These are phyloP conservation scores for Himalopsyche japonica DNA, from an alignment of 2,888 invertebrate genomes.

Conservation along the genomic window DNA sequence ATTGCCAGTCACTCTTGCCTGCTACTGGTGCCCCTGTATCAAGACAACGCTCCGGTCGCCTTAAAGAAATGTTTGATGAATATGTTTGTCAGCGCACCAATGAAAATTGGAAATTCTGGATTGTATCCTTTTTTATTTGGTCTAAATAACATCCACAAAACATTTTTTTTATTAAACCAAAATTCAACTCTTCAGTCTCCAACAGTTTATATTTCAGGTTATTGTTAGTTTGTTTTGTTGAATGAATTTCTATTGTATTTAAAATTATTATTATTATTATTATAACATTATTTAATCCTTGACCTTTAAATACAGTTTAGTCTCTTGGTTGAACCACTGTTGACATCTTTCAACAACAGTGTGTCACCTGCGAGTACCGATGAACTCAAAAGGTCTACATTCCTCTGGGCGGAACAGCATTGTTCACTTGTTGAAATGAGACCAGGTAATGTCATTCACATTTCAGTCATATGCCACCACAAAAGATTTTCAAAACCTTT, in stretches of 20 bases:
- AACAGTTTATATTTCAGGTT: no score
- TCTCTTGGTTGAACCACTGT: slow-evolving; percentile 84
- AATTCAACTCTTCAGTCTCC: no score
- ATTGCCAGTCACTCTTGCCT: slow-evolving; percentile 92
- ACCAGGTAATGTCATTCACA: slow-evolving; percentile 68
- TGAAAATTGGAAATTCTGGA: slow-evolving; percentile 98
- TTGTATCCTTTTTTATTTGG: slow-evolving; percentile 77
- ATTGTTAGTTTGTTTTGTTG: no score
- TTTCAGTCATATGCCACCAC: neutral
- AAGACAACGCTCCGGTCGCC: slow-evolving; percentile 83
- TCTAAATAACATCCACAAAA: no score
- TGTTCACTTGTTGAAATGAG: slow-evolving; percentile 92
- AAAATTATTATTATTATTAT: no score
- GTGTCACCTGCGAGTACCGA: slow-evolving; percentile 90
- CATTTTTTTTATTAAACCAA: no score
- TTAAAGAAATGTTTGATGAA: slow-evolving; percentile 92
- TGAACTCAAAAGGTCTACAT: slow-evolving; percentile 88
- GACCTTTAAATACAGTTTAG: slow-evolving; percentile 73
- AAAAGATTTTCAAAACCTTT: no score
- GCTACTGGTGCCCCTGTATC: slow-evolving; percentile 95
- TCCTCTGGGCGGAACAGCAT: slow-evolving; percentile 95
- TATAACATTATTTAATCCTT: slow-evolving; percentile 48
- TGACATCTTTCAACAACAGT: slow-evolving; percentile 88
- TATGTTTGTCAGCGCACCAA: slow-evolving; percentile 85
- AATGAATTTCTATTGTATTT: no score